A percentile compares a stretch with the other conserved stretches of the same genome.
These are phyloP conservation scores for Thereva nobilitata DNA, from an alignment of 2,888 invertebrate genomes.

Conservation along the genomic window DNA sequence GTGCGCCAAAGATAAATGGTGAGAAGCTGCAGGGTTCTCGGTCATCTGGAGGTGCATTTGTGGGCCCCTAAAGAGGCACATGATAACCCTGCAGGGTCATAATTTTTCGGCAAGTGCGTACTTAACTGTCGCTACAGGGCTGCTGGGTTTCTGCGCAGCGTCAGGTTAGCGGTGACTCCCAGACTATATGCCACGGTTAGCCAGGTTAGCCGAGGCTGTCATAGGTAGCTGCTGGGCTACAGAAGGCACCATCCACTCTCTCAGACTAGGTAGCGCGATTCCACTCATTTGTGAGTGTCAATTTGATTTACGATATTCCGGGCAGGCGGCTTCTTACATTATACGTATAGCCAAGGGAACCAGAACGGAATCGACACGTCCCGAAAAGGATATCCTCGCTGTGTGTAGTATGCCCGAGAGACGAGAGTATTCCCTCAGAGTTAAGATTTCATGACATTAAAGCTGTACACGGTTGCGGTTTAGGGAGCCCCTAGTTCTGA, in stretches of 20 bases:
- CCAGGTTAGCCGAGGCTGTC: constrained; percentile 14
- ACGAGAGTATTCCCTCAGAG: neutral
- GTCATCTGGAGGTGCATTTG: neutral
- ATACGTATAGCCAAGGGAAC: neutral
- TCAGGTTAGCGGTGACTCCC: neutral
- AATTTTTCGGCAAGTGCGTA: constrained; percentile 35
- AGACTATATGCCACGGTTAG: constrained; percentile 18
- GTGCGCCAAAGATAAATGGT: constrained; percentile 24
- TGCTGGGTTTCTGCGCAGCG: constrained; percentile 13
- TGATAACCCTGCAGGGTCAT: constrained; percentile 26
- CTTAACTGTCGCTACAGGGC: constrained; percentile 34
- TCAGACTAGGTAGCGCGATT: constrained; percentile 29
- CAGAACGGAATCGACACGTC: constrained; percentile 5
- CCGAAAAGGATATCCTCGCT: constrained; percentile 20
- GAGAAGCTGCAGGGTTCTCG: constrained; percentile 23
- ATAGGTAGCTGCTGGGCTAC: neutral
- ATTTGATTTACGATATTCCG: constrained; percentile 22
- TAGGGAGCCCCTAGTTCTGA: constrained; percentile 6
- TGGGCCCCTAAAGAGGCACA: neutral
- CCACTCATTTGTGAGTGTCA: constrained; percentile 36
- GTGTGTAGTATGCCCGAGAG: neutral
- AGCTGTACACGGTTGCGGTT: constrained; percentile 19
- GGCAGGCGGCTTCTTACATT: neutral
- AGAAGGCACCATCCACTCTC: no score
- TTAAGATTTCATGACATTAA: constrained; percentile 10